Percentiles rank a stretch among this genome's conserved stretches.
Conservation (phyloP, 2,797 vertebrate species). For the Manis pentadactyla region DNA sequence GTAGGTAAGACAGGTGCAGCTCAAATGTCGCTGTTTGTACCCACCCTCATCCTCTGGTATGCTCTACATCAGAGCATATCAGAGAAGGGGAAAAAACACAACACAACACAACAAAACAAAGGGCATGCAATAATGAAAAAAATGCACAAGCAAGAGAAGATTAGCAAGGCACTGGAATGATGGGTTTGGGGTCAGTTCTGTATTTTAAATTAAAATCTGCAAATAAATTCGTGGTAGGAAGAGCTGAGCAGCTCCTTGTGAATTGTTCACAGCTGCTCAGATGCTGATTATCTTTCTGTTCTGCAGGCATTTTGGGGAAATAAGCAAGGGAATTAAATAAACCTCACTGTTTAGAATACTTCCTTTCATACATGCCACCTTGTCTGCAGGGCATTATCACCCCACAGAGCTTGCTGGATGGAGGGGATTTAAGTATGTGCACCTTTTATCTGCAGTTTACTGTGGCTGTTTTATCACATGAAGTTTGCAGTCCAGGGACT, state of each 20-base stretch:
- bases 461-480: background rate
- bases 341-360: slow-evolving; percentile 48
- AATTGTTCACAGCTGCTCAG: slow-evolving; percentile 9
- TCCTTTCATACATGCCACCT: slow-evolving; percentile 19
- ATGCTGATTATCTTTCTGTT: slow-evolving; percentile 69
- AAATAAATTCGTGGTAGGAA: slow-evolving; percentile 73
- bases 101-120: background rate
- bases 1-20: slow-evolving; percentile 62
- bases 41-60: fast-evolving
- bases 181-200: slow-evolving; percentile 48
- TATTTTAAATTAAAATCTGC: slow-evolving; percentile 71
- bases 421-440: background rate
- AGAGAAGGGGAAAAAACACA: background rate
- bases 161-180: slow-evolving; percentile 56
- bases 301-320: slow-evolving; percentile 50
- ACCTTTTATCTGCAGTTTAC: background rate
- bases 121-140: background rate
- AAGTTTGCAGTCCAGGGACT: background rate
- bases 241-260: background rate
- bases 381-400: background rate
- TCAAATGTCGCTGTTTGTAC: background rate
- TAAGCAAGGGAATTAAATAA: slow-evolving; percentile 68
- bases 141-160: background rate
- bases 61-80: background rate
- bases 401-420: background rate